Evolutionary conservation across 2,113 vertebrate species (phyloP).

Genomic region (Casuarius casuarius): DNA sequence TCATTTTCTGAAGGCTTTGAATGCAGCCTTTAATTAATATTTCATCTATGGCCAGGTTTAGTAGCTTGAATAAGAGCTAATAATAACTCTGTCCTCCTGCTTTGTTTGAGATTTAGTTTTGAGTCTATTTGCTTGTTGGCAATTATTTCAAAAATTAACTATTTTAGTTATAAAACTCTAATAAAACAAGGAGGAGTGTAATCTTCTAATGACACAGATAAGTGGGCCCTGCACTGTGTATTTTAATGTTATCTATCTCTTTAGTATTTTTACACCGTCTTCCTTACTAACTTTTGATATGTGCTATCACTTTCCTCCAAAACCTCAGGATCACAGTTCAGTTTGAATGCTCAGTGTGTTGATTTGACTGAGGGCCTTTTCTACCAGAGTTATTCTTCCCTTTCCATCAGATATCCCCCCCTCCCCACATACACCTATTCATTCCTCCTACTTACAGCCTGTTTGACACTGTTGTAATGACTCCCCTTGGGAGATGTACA

Average conservation of each 20-base stretch:
- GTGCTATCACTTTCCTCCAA: neutral
- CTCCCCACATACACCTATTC: neutral
- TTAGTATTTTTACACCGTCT: neutral
- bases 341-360: accelerated
- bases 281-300: neutral
- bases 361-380: neutral
- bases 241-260: neutral
- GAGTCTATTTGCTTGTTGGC: neutral
- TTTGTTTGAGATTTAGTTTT: neutral
- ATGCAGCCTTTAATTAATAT: constrained; percentile 70
- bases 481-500: neutral
- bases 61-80: constrained; percentile 50
- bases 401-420: neutral
- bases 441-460: neutral
- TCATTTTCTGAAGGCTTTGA: constrained; percentile 58
- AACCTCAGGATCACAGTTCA: neutral
- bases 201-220: neutral
- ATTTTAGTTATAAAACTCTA: neutral
- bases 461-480: constrained; percentile 40
- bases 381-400: neutral
- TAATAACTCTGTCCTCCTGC: constrained; percentile 2
- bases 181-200: neutral
- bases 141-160: constrained; percentile 10
- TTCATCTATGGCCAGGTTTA: constrained; percentile 37
- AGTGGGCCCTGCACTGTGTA: neutral